Percentiles rank a stretch among this genome's conserved stretches.
Conservation (phyloP, 2,113 vertebrate species). For the Pachyramphus minor region DNA sequence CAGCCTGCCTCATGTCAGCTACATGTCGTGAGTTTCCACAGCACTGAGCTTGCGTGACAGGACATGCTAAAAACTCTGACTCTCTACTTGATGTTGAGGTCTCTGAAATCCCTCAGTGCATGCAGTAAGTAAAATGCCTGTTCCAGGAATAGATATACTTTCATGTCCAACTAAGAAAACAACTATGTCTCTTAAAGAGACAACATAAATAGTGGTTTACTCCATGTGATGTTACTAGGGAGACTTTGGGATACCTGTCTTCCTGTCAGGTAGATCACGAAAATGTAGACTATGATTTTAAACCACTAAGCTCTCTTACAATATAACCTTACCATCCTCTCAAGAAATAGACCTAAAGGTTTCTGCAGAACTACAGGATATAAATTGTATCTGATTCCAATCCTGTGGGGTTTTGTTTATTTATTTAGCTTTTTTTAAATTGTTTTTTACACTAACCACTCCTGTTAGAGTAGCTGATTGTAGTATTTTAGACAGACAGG, state of each 20-base stretch:
- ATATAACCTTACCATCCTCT: background rate
- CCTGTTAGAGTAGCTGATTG: background rate
- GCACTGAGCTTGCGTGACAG: background rate
- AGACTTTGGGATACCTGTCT: background rate
- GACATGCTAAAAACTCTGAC: background rate
- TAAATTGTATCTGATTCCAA: background rate
- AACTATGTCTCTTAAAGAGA: background rate
- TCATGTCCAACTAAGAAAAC: background rate
- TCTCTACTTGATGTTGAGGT: background rate
- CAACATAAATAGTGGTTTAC: background rate
- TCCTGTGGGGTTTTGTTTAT: background rate
- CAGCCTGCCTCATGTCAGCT: background rate
- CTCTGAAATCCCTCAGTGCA: background rate
- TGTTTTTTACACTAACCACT: background rate
- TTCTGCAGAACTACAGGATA: background rate
- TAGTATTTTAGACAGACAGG: background rate
- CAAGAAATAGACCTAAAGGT: background rate
- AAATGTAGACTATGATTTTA: background rate
- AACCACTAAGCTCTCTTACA: background rate
- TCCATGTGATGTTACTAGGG: background rate
- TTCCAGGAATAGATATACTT: background rate
- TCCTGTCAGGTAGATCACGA: background rate
- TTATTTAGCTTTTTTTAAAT: background rate
- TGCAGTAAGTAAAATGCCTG: background rate
- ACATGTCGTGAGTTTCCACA: background rate